Evolutionary conservation across 2,113 vertebrate species (phyloP).

Genomic region (Bujurquina vittata): DNA sequence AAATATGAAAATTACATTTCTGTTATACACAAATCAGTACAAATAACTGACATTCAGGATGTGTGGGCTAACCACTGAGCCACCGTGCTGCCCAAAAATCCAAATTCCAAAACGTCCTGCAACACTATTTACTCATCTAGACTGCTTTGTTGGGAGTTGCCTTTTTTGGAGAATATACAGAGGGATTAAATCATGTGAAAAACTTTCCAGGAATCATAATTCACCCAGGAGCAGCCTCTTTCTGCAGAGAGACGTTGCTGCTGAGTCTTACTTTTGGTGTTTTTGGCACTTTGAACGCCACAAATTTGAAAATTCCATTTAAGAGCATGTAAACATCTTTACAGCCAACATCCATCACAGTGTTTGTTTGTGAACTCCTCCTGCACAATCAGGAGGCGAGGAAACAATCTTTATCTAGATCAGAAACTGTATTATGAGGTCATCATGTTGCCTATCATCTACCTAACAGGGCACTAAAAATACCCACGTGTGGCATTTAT

Average conservation of each 20-base stretch:
- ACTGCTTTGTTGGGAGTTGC: neutral
- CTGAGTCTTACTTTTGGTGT: neutral
- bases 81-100: too few relatives aligned
- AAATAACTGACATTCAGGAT: too few relatives aligned
- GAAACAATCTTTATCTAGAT: neutral
- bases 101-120: neutral
- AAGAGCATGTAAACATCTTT: neutral
- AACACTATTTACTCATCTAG: neutral
- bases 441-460: neutral
- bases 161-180: neutral
- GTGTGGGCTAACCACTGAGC: neutral
- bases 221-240: neutral
- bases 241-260: rapidly evolving
- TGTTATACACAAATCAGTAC: too few relatives aligned
- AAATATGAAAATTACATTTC: too few relatives aligned
- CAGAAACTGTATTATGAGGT: neutral
- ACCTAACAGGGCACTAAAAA: neutral
- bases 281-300: rapidly evolving
- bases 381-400: neutral
- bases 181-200: neutral
- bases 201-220: neutral
- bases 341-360: neutral
- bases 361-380: neutral
- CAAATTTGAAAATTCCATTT: neutral
- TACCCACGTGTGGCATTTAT: neutral